A percentile compares a stretch with the other conserved stretches of the same genome.
phyloP scores from a whole-genome alignment of 2,113 vertebrate genomes.

The Sander vitreus region DNA sequence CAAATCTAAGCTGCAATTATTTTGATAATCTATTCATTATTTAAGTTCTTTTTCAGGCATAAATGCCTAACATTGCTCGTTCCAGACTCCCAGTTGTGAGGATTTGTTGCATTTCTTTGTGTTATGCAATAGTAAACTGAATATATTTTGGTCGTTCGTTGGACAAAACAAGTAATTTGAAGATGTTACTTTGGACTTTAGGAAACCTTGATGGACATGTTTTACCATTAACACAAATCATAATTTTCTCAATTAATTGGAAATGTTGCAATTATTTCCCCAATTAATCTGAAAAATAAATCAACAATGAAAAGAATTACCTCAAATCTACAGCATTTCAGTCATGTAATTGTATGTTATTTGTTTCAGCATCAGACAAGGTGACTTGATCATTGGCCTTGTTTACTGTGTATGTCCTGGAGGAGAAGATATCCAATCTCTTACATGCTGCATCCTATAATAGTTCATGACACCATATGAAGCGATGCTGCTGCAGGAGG shows the following conservation, averaged over 20 bases:
- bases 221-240: not conserved
- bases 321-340: not conserved
- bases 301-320: not conserved
- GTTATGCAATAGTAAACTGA: not conserved
- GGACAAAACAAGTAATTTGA: not conserved
- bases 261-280: not conserved
- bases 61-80: not conserved
- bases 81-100: not conserved
- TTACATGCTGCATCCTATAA: constrained; percentile 20
- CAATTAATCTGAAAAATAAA: not conserved
- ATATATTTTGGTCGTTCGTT: not conserved
- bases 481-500: constrained; percentile 47
- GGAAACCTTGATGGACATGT: not conserved
- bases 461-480: constrained; percentile 14
- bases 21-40: not conserved
- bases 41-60: not conserved
- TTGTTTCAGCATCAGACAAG: constrained; percentile 48
- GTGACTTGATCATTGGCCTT: constrained; percentile 26
- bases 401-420: constrained; percentile 16
- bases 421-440: constrained; percentile 28
- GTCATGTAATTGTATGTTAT: not conserved
- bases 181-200: not conserved
- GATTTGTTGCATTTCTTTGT: not conserved
- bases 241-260: not conserved
- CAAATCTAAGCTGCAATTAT: not conserved